Percentiles rank a stretch among this genome's conserved stretches.
phyloP scores from a whole-genome alignment of 2,888 invertebrate genomes.

The Thalpophila matura region DNA sequence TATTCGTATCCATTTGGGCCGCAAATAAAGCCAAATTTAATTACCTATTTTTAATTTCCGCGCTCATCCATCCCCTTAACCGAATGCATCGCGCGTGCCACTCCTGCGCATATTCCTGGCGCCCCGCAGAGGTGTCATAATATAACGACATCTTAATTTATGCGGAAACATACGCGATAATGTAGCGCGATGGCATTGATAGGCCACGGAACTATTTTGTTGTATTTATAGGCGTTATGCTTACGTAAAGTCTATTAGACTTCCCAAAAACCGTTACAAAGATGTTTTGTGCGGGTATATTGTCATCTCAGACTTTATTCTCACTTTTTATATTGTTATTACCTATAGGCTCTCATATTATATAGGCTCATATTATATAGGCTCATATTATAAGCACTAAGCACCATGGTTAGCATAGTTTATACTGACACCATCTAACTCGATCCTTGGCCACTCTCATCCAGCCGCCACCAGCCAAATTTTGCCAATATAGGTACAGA shows the following conservation, averaged over 20 bases:
- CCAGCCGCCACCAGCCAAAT: no score
- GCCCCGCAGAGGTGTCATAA: slow-evolving; percentile 69
- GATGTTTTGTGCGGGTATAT: slow-evolving; percentile 16
- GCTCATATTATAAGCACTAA: no score
- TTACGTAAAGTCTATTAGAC: neutral
- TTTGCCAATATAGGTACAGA: no score
- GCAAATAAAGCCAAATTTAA: no score
- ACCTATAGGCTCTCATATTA: no score
- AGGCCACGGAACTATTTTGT: slow-evolving; percentile 24
- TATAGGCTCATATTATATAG: no score
- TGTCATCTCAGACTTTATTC: slow-evolving; percentile 3
- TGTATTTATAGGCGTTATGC: neutral
- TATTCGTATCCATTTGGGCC: no score
- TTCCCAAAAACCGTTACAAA: slow-evolving; percentile 24
- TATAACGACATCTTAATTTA: slow-evolving; percentile 67
- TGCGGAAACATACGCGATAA: slow-evolving; percentile 63
- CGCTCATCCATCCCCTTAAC: slow-evolving; percentile 50
- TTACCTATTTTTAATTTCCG: neutral
- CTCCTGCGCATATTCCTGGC: slow-evolving; percentile 42
- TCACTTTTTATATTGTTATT: neutral
- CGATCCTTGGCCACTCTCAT: no score
- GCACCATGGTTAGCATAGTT: no score
- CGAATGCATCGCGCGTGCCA: slow-evolving; percentile 33
- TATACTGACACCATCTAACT: no score
- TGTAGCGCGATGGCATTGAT: slow-evolving; percentile 48